Evolutionary conservation across 2,888 invertebrate genomes (phyloP), one percentile per base, ranked within the genome.

Genomic region (Apodemia duryi): DNA sequence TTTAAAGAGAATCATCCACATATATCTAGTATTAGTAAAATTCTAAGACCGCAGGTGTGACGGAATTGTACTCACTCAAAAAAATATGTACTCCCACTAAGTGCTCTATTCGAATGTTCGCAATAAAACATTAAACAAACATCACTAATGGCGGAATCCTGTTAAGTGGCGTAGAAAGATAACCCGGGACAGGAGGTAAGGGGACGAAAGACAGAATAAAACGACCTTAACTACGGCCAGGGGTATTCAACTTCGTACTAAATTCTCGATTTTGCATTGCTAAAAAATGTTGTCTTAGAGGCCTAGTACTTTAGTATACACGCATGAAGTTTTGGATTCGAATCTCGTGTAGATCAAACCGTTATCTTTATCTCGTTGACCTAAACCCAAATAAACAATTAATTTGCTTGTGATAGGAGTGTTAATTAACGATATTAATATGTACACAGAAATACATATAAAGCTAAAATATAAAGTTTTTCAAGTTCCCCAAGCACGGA

Each of bases 141-240:
- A 62, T 32, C 63, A 63, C 66, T 70, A 71, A 71, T 71, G 67
- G 70, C 67, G 28, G 65, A 69, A 65, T 62, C 68, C 66, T 70
- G 69, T 69, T 70, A 69, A 71, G 70, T 69, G 70, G 69, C 38
- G 64, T 49, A 69, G 70, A 70, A 69, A 68, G 67, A 69, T 71
- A 71, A 70, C 65, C 28, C 38, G 41, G 49, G 52, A 51, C 41
- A 21, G 52, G 35, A 62, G 65, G 49, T 57, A 62, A 54, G 62
- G 61, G 32, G 52, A n/a, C 46, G 64, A 64, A 60, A 32, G n/a
- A 60, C 57, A 46, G 63, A 64, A 61, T 51, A 51, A 38, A 65
- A 57, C 32, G 57, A 32, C 51, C 61, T 41, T 28, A 65, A 64
- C 57, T 57, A 57, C 57, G 29, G 32, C 1, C 57, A 57, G 57